phyloP scores from a whole-genome alignment of 2,888 invertebrate species.

The Heliothis peltigera region DNA sequence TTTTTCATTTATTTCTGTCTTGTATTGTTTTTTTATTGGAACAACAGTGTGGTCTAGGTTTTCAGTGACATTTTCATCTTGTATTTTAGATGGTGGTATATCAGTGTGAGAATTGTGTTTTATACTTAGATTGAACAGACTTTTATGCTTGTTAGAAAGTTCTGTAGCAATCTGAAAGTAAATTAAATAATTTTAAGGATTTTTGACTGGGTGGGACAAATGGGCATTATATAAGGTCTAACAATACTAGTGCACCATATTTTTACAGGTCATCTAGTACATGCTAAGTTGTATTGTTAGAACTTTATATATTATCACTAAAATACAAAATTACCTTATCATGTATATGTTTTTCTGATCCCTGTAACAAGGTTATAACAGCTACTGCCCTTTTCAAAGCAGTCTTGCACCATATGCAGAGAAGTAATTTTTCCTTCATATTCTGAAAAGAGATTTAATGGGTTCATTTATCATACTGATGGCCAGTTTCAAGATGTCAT shows the following conservation, averaged over 20 bases:
- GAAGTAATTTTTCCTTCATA: slow-evolving; percentile 13
- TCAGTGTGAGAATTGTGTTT: slow-evolving; percentile 27
- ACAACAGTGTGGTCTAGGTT: slow-evolving; percentile 6
- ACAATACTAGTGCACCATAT: no score
- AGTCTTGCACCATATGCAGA: slow-evolving; percentile 54
- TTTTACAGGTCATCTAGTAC: no score
- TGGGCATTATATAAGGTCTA: no score
- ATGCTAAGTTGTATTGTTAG: no score
- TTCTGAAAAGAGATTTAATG: slow-evolving; percentile 32
- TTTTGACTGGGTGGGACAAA: no score
- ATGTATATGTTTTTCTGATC: slow-evolving; percentile 11
- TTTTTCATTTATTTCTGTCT: neutral
- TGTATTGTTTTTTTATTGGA: neutral
- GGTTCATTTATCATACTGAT: no score
- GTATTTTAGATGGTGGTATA: slow-evolving; percentile 16
- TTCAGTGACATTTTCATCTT: neutral
- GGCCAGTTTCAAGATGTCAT: no score
- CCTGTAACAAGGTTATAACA: slow-evolving; percentile 32
- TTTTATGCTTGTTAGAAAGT: neutral
- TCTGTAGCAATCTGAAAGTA: slow-evolving; percentile 7
- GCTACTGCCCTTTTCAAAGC: slow-evolving; percentile 21
- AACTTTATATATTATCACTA: no score
- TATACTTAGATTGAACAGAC: slow-evolving; percentile 9
- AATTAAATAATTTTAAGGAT: neutral
- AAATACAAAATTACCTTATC: slow-evolving; percentile 22